Conservation (phyloP, 2,888 invertebrate species). For the Megalurothrips usitatus region DNA sequence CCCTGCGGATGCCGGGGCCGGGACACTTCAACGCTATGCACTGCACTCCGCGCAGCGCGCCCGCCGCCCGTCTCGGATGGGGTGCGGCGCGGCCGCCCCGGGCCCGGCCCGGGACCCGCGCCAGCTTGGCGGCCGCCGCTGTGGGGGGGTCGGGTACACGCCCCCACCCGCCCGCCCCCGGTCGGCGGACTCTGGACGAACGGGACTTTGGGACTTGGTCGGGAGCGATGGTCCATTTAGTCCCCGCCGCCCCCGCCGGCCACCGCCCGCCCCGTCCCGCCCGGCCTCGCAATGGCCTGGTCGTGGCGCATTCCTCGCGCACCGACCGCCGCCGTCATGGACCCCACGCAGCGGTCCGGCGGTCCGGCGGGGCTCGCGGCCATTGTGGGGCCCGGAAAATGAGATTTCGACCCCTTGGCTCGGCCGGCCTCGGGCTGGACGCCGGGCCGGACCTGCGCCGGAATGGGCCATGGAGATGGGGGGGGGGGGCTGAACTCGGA, state of each 20-base stretch:
- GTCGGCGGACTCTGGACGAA: no score
- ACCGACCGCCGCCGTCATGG: background rate
- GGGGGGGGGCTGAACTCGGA: no score
- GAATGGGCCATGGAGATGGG: no score
- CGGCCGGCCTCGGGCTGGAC: background rate
- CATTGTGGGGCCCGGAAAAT: constrained; percentile 7
- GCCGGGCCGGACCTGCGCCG: background rate
- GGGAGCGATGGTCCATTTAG: constrained; percentile 19
- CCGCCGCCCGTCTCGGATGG: no score
- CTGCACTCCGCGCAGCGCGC: background rate
- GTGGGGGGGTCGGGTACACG: no score
- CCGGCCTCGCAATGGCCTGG: background rate
- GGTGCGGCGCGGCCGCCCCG: background rate
- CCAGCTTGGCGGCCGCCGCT: no score
- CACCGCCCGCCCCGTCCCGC: background rate
- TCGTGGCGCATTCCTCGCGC: background rate
- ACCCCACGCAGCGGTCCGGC: background rate
- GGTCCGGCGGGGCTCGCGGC: background rate
- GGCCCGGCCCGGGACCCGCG: background rate
- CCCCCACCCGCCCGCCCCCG: no score
- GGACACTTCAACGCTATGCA: background rate
- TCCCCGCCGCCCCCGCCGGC: background rate
- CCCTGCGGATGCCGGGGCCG: constrained; percentile 1
- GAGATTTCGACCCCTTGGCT: background rate
- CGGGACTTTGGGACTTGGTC: background rate